phyloP scores from a whole-genome alignment of 2,888 invertebrate genomes.

The Acanthosepion pharaonis region DNA sequence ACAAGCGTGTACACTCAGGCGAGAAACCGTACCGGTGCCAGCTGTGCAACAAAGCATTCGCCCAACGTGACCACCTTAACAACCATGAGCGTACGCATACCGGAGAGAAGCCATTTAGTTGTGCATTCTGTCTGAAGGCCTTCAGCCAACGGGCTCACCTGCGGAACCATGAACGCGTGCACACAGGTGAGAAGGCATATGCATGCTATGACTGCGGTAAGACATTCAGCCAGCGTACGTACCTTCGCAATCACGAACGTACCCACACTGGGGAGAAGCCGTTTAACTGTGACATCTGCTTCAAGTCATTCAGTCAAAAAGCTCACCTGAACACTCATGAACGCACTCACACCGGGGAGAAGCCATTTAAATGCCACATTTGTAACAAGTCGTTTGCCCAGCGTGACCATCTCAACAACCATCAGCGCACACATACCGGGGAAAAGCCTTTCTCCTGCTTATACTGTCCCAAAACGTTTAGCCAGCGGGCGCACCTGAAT shows the following conservation, averaged over 20 bases:
- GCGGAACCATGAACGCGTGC: constrained; percentile 34
- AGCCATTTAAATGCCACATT: constrained; percentile 37
- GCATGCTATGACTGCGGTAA: constrained; percentile 25
- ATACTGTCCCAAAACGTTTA: constrained; percentile 44
- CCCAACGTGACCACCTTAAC: constrained; percentile 12
- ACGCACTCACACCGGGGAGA: constrained; percentile 37
- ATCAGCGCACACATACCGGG: constrained; percentile 37
- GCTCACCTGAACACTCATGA: constrained; percentile 41
- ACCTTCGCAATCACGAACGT: constrained; percentile 44
- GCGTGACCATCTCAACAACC: constrained; percentile 41
- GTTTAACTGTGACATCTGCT: constrained; percentile 45
- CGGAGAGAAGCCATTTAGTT: constrained; percentile 40
- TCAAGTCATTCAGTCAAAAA: constrained; percentile 43
- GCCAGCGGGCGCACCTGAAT: constrained; percentile 37
- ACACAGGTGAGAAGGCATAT: constrained; percentile 35
- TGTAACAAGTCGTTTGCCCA: constrained; percentile 36
- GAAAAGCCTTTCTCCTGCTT: constrained; percentile 41
- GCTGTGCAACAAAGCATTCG: constrained; percentile 35
- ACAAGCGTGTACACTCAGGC: constrained; percentile 40
- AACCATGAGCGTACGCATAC: constrained; percentile 12
- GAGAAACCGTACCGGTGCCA: constrained; percentile 41
- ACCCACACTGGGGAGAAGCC: constrained; percentile 44
- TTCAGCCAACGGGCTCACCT: constrained; percentile 42
- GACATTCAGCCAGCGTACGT: constrained; percentile 42
- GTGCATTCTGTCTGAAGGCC: constrained; percentile 24